These are phyloP conservation scores for Scolopax mira DNA, from an alignment of 2,113 vertebrate species.

Conservation along the genomic window DNA sequence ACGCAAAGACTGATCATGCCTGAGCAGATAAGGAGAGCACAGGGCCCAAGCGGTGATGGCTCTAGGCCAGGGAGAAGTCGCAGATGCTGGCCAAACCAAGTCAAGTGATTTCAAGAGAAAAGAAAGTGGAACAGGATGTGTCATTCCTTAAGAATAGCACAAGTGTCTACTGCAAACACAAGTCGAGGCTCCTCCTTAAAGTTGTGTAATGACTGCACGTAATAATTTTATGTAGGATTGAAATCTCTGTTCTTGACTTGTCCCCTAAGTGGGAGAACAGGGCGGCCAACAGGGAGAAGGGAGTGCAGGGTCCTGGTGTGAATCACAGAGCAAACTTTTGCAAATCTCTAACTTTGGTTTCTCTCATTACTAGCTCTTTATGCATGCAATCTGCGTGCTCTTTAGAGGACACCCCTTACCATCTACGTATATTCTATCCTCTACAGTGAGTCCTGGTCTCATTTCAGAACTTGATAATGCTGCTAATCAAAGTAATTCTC, in stretches of 20 bases:
- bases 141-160: not conserved
- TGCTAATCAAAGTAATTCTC: not conserved
- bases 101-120: not conserved
- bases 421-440: not conserved
- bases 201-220: not conserved
- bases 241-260: not conserved
- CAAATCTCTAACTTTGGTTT: not conserved
- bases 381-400: not conserved
- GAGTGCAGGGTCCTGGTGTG: not conserved
- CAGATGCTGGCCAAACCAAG: not conserved
- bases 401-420: not conserved
- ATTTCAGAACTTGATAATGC: not conserved
- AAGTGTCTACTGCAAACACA: not conserved
- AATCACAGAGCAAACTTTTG: not conserved
- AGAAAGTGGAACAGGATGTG: not conserved
- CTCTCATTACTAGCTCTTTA: not conserved
- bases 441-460: not conserved
- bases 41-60: not conserved
- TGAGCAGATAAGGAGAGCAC: not conserved
- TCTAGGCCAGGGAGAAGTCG: not conserved
- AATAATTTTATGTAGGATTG: not conserved
- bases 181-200: not conserved
- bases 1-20: not conserved
- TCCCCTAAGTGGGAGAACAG: rapidly evolving
- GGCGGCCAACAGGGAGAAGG: not conserved